Base-by-base conservation (phyloP, 2,113 vertebrate species). In the Chaenogobius annularis region DNA sequence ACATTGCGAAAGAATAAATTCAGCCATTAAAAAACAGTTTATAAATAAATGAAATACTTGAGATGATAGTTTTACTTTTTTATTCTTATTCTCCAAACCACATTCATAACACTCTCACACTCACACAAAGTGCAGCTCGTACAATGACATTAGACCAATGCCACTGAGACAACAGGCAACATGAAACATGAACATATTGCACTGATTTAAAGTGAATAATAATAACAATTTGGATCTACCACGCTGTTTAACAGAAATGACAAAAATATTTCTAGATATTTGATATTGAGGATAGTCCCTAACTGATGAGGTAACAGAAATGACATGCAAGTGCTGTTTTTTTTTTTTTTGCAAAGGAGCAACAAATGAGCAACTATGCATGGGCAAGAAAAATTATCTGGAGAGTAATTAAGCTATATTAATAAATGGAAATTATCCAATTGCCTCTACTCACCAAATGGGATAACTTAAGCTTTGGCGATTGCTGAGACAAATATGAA, bases 111-210 rank as follows among this genome's bases (percentile, higher is more conserved):
- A 77, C 19, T 47, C 67, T 9, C 23, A 11, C 3, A 3, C n/a
- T 40, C 67, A 54, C 63, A 31, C 66, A 89, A 88, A 91, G 90
- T 91, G 87, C 89, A 20, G 75, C 47, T 81, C 54, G 79, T 81
- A 88, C 85, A 86, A 79, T 82, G 86, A 81, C 73, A 78, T 81
- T 54, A 68, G 69, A 68, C 68, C 85, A 87, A 62, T 56, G 83
- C 85, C 88, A 81, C 31, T 6, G 11, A 79, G 37, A 72, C 67
- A 64, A 85, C 74, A 89, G 88, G 86, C 81, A 87, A 85, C 85
- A 67, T 69, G 63, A 86, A 86, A 76, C 86, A 77, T 75, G 81
- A 83, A 86, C 81, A 78, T 90, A 92, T 89, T 90, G 88, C 89
- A 90, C 89, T 55, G 83, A 66, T 81, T 76, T 80, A 44, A 54